Evolutionary conservation across 1,140 invertebrate genomes (phyloP).

Genomic region (Homarus americanus): DNA sequence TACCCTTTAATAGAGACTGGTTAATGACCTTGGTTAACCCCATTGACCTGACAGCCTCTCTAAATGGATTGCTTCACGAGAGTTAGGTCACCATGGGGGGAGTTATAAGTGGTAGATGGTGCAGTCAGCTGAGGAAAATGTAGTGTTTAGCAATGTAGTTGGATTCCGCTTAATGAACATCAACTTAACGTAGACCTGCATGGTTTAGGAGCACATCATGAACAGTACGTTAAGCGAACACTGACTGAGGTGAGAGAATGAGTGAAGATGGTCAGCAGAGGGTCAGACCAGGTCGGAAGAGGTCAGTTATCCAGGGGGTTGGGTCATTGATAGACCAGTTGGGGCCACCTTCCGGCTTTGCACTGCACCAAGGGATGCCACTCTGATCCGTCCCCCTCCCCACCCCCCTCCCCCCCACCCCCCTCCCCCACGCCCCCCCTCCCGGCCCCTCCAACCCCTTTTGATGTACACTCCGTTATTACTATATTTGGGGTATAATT

Average conservation of each 20-base stretch:
- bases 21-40: not conserved
- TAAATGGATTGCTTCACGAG: too few relatives aligned
- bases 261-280: not conserved
- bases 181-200: too few relatives aligned
- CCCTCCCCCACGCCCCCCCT: not conserved
- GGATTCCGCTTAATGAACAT: too few relatives aligned
- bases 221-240: not conserved
- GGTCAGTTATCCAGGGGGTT: not conserved
- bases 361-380: slow-evolving; percentile 5
- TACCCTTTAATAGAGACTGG: not conserved
- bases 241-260: too few relatives aligned
- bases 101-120: too few relatives aligned
- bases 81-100: too few relatives aligned
- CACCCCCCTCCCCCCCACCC: not conserved
- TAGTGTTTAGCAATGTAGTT: too few relatives aligned
- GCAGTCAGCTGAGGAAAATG: too few relatives aligned
- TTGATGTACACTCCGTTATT: too few relatives aligned
- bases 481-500: too few relatives aligned
- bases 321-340: not conserved
- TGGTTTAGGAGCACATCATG: too few relatives aligned
- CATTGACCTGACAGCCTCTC: not conserved
- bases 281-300: slow-evolving; percentile 8
- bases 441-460: not conserved
- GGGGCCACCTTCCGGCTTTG: not conserved
- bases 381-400: not conserved